A percentile compares a stretch with the other conserved stretches of the same genome.
phyloP scores from a whole-genome alignment of 2,888 invertebrate genomes.

The Actias luna region DNA sequence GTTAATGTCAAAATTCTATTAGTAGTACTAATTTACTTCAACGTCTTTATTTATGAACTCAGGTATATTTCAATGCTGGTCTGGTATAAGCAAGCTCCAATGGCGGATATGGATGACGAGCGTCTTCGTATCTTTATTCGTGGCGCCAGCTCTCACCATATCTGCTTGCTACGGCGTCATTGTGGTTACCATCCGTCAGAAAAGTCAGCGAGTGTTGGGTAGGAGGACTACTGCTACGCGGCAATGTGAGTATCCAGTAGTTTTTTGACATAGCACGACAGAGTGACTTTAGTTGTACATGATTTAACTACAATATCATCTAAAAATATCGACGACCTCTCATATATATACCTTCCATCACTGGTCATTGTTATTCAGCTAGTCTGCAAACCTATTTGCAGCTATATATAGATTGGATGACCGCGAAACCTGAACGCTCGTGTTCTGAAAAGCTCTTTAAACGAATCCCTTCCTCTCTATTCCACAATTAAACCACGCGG shows the following conservation, averaged over 20 bases:
- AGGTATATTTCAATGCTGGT: slow-evolving; percentile 93
- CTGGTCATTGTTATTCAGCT: no score
- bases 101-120: slow-evolving; percentile 95
- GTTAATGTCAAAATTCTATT: no score
- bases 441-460: no score
- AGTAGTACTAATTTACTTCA: neutral
- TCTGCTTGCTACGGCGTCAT: slow-evolving; percentile 95
- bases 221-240: slow-evolving; percentile 61
- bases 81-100: slow-evolving; percentile 86
- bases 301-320: neutral
- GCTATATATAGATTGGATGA: no score
- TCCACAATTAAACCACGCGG: no score
- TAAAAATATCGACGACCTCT: no score
- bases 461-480: no score
- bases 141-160: slow-evolving; percentile 93
- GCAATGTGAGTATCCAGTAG: slow-evolving; percentile 56
- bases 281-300: neutral
- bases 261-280: no score
- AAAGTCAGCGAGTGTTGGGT: slow-evolving; percentile 83
- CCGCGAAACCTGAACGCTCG: no score
- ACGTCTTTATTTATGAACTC: neutral
- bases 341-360: no score
- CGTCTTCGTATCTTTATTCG: slow-evolving; percentile 90
- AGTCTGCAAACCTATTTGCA: no score
- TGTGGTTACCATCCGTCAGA: slow-evolving; percentile 94